Evolutionary conservation across 2,888 invertebrate species (phyloP).

Genomic region (Tholera decimalis): DNA sequence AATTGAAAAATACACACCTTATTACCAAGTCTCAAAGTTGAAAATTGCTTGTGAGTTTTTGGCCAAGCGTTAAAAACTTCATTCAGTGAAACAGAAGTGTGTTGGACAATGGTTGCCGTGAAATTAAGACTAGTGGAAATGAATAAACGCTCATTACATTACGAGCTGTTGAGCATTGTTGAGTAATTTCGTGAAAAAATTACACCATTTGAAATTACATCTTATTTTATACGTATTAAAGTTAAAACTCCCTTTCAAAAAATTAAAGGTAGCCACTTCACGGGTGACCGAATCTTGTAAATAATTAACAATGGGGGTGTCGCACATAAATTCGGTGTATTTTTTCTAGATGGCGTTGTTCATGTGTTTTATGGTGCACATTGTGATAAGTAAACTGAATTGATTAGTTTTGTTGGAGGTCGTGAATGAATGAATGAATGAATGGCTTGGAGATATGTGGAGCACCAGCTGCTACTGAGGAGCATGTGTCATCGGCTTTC

Average conservation of each 20-base stretch:
- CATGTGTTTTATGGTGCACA: constrained; percentile 55
- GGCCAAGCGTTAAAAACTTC: constrained; percentile 63
- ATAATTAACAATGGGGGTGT: constrained; percentile 60
- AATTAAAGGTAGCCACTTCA: constrained; percentile 42
- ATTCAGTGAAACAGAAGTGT: constrained; percentile 81
- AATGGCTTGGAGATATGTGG: constrained; percentile 39
- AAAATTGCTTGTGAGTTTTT: constrained; percentile 55
- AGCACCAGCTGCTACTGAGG: constrained; percentile 42
- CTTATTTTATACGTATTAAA: rapidly evolving
- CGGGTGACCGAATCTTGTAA: constrained; percentile 59
- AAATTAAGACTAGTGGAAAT: constrained; percentile 81
- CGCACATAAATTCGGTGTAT: constrained; percentile 54
- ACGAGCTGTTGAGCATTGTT: constrained; percentile 67
- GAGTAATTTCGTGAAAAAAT: constrained; percentile 49
- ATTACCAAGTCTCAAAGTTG: constrained; percentile 47
- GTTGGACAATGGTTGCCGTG: constrained; percentile 78
- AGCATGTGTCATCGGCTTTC: constrained; percentile 29
- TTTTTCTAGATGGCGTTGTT: constrained; percentile 55
- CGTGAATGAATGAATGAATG: constrained; percentile 63
- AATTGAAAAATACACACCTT: constrained; percentile 47
- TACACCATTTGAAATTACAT: constrained; percentile 12
- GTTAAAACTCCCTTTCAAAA: constrained; percentile 19
- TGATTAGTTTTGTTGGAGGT: constrained; percentile 52
- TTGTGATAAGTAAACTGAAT: constrained; percentile 56
- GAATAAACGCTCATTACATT: constrained; percentile 83